These are phyloP conservation scores for Isotomurus palustris DNA, from an alignment of 2,888 invertebrate genomes.

Conservation along the genomic window DNA sequence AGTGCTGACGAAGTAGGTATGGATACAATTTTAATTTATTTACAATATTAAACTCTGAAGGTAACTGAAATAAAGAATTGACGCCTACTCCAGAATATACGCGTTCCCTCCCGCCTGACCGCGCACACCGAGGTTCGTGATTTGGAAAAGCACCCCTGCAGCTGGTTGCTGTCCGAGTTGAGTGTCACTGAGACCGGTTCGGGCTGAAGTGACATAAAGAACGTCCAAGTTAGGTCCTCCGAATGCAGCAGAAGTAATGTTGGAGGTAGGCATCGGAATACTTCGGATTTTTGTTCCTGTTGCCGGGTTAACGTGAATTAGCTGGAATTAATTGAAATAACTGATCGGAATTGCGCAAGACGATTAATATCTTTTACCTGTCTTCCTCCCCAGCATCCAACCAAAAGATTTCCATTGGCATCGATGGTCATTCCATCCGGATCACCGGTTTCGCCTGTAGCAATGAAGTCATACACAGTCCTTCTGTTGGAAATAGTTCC, in stretches of 20 bases:
- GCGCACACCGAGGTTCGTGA: constrained; percentile 20
- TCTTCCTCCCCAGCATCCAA: constrained; percentile 57
- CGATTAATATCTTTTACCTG: constrained; percentile 47
- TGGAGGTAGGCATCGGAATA: constrained; percentile 58
- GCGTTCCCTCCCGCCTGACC: constrained; percentile 13
- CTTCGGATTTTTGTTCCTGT: constrained; percentile 57
- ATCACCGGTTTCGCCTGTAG: constrained; percentile 44
- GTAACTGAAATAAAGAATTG: no score
- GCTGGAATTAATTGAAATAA: constrained; percentile 51
- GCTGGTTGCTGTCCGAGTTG: constrained; percentile 16
- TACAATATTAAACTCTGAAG: no score
- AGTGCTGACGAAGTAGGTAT: no score
- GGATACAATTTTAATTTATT: no score
- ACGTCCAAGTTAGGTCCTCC: constrained; percentile 62
- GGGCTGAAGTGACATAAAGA: constrained; percentile 59
- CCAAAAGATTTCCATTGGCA: constrained; percentile 52
- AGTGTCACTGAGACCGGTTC: constrained; percentile 12
- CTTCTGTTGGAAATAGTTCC: constrained; percentile 53
- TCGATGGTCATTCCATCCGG: constrained; percentile 55
- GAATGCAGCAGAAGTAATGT: constrained; percentile 65
- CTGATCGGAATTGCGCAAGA: not conserved
- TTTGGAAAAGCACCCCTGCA: constrained; percentile 24
- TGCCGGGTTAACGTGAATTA: constrained; percentile 59
- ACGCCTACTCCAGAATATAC: no score
- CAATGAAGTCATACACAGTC: constrained; percentile 46